A percentile compares a stretch with the other conserved stretches of the same genome.
phyloP scores from a whole-genome alignment of 2,888 invertebrate species.

The Hetaerina titia region DNA sequence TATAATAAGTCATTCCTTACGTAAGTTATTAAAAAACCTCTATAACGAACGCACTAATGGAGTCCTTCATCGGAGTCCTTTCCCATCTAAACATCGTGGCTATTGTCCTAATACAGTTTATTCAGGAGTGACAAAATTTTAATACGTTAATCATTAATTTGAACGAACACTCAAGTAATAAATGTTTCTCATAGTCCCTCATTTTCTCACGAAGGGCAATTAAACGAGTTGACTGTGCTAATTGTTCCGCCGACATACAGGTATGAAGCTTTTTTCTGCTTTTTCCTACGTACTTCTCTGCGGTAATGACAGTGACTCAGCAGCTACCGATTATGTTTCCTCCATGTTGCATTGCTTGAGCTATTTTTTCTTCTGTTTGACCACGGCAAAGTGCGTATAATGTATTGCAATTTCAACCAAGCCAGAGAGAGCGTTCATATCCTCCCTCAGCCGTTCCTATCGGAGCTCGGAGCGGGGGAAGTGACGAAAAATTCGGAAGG shows the following conservation, averaged over 20 bases:
- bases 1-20: too few relatives aligned
- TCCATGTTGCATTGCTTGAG: too few relatives aligned
- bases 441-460: not conserved
- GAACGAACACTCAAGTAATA: not conserved
- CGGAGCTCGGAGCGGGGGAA: not conserved
- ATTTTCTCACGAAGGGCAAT: not conserved
- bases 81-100: not conserved
- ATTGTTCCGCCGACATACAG: not conserved
- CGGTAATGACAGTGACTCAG: not conserved
- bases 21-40: too few relatives aligned
- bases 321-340: not conserved
- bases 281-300: too few relatives aligned
- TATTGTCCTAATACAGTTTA: not conserved
- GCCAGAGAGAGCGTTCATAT: not conserved
- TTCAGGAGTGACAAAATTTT: not conserved
- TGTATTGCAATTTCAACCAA: not conserved
- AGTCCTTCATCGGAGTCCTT: not conserved
- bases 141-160: not conserved
- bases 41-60: not conserved
- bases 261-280: not conserved
- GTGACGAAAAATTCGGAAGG: not conserved
- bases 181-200: not conserved
- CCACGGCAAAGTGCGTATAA: not conserved
- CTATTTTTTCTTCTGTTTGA: too few relatives aligned
- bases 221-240: not conserved